A percentile compares a stretch with the other conserved stretches of the same genome.
phyloP scores from a whole-genome alignment of 1,140 invertebrate species.

The Asobara japonica region DNA sequence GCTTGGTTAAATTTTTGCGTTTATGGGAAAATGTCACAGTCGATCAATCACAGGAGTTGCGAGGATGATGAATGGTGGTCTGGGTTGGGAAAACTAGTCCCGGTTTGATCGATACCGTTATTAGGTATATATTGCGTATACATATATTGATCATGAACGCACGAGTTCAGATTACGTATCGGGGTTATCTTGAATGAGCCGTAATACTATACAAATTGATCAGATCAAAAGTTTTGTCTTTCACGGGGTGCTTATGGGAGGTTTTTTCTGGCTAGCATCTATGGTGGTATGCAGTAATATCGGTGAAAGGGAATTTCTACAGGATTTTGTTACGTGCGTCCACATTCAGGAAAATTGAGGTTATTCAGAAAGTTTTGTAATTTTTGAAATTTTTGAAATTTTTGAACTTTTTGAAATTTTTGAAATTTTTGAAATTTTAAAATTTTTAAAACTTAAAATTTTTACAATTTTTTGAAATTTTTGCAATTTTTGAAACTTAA shows the following conservation, averaged over 20 bases:
- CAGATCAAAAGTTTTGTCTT: neutral
- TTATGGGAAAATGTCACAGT: neutral
- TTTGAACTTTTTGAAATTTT: too few relatives aligned
- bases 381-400: too few relatives aligned
- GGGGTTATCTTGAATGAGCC: neutral
- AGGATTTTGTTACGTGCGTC: too few relatives aligned
- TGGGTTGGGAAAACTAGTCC: neutral
- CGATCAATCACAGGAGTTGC: neutral
- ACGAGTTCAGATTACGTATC: neutral
- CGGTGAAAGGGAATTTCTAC: too few relatives aligned
- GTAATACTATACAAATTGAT: neutral
- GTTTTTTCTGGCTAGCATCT: too few relatives aligned
- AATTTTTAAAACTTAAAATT: too few relatives aligned
- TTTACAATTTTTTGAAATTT: too few relatives aligned
- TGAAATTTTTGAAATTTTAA: too few relatives aligned
- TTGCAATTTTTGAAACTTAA: too few relatives aligned
- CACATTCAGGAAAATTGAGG: too few relatives aligned
- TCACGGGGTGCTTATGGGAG: neutral
- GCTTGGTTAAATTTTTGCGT: neutral
- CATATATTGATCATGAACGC: neutral
- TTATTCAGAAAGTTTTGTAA: too few relatives aligned
- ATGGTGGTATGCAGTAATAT: neutral
- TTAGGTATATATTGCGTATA: too few relatives aligned
- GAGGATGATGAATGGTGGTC: neutral
- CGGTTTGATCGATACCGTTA: neutral